Evolutionary conservation across 2,888 invertebrate genomes (phyloP).

Genomic region (Meliscaeva auricollis): DNA sequence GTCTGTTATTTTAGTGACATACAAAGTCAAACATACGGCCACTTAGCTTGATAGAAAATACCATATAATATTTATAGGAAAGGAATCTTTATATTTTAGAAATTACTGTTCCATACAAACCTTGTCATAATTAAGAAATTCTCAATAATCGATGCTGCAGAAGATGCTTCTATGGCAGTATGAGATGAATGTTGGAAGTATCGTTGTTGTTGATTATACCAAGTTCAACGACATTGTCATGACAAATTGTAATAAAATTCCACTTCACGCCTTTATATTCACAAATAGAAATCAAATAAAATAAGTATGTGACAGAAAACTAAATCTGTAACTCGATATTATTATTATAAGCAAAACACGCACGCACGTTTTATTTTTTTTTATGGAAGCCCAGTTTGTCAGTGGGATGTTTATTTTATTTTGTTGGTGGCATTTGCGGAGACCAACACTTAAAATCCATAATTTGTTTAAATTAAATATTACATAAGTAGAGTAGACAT

Average conservation of each 20-base stretch:
- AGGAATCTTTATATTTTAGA: too few species aligned
- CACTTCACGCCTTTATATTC: slow-evolving; percentile 23
- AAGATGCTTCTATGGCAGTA: slow-evolving; percentile 7
- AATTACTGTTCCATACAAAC: slow-evolving; percentile 1
- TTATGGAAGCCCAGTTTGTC: slow-evolving; percentile 2
- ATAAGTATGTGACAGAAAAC: not conserved
- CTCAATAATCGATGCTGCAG: not conserved
- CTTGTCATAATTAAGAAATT: slow-evolving; percentile 10
- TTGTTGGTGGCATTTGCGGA: not conserved
- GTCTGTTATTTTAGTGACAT: too few species aligned
- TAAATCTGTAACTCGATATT: slow-evolving; percentile 21
- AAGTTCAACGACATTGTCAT: slow-evolving; percentile 31
- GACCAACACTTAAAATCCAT: not conserved
- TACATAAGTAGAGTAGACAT: slow-evolving; percentile 30
- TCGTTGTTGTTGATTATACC: not conserved
- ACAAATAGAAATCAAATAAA: slow-evolving; percentile 6
- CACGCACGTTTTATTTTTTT: not conserved
- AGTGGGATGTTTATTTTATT: not conserved
- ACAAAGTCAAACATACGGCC: too few species aligned
- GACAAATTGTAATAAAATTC: slow-evolving; percentile 18
- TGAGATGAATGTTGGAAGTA: not conserved
- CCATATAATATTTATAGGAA: too few species aligned
- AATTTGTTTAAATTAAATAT: slow-evolving; percentile 10
- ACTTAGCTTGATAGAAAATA: too few species aligned
- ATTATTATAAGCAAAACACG: not conserved